Evolutionary conservation across 2,888 invertebrate species (phyloP).

Genomic region (Caenorhabditis japonica): DNA sequence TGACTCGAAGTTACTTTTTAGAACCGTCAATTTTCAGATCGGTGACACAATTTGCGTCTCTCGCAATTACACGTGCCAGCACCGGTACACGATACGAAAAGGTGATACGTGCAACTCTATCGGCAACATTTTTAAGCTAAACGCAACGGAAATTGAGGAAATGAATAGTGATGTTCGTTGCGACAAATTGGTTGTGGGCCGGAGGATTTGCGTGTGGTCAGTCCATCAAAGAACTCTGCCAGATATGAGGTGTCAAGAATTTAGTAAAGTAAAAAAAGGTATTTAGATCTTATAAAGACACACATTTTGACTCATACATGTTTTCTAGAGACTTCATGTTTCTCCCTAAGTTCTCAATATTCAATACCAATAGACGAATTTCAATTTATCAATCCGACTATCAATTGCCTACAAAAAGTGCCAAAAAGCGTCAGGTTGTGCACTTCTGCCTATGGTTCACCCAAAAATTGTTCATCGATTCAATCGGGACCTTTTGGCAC

Average conservation of each 20-base stretch:
- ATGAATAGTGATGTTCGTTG: background rate
- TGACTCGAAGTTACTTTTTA: too few relatives aligned
- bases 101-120: slow-evolving; percentile 31
- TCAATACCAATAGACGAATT: background rate
- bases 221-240: background rate
- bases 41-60: slow-evolving; percentile 36
- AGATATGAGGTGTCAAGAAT: too few relatives aligned
- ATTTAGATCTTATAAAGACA: too few relatives aligned
- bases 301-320: too few relatives aligned
- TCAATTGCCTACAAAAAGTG: too few relatives aligned
- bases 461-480: background rate
- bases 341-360: slow-evolving; percentile 7
- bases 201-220: slow-evolving; percentile 3
- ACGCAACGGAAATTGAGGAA: slow-evolving; percentile 13
- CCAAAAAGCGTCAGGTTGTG: background rate
- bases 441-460: background rate
- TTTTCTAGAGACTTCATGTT: too few relatives aligned
- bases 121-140: slow-evolving; percentile 19
- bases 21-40: too few relatives aligned
- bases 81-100: slow-evolving; percentile 5
- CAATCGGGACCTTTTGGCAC: background rate
- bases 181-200: background rate
- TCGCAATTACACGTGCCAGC: slow-evolving; percentile 22
- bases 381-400: background rate
- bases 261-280: too few relatives aligned